phyloP scores from a whole-genome alignment of 37 sponge, comb jelly and placozoan species.

The Halichondria panicea region DNA sequence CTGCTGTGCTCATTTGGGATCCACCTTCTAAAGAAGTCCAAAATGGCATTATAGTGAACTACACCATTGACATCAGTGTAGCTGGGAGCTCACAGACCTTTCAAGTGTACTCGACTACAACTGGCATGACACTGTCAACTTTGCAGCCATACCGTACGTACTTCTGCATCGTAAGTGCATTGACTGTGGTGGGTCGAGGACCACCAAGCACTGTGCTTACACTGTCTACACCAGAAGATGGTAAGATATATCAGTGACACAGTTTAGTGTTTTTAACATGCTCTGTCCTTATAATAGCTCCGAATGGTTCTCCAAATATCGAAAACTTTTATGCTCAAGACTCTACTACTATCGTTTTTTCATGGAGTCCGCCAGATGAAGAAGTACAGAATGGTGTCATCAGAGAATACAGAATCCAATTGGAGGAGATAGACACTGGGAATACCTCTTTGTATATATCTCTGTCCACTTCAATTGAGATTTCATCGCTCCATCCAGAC shows the following conservation, averaged over 20 bases:
- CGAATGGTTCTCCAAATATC: conserved; percentile 1
- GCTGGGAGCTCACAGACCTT: neutral
- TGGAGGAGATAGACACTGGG: conserved; percentile 1
- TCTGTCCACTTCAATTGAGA: neutral
- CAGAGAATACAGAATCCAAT: conserved; percentile 10
- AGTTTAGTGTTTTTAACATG: too few relatives aligned
- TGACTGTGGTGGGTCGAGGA: conserved; percentile 25
- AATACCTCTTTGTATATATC: neutral
- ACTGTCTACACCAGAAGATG: conserved; percentile 41
- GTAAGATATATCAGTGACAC: conserved; percentile 15
- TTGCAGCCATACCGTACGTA: conserved; percentile 4
- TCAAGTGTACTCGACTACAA: neutral
- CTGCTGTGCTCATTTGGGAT: conserved; percentile 12
- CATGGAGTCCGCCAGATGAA: conserved; percentile 19
- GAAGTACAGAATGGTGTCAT: conserved; percentile 17
- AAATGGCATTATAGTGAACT: conserved; percentile 37
- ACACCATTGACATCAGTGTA: neutral
- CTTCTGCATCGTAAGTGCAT: conserved; percentile 1
- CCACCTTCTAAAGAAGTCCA: conserved; percentile 1
- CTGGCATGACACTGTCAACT: neutral
- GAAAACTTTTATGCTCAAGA: neutral
- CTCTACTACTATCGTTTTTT: conserved; percentile 4
- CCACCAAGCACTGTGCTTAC: conserved; percentile 22
- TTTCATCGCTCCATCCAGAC: conserved; percentile 13
- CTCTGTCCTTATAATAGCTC: too few relatives aligned